Conservation (phyloP, 2,797 vertebrate genomes). For the Neosilurus mollespiculum region DNA sequence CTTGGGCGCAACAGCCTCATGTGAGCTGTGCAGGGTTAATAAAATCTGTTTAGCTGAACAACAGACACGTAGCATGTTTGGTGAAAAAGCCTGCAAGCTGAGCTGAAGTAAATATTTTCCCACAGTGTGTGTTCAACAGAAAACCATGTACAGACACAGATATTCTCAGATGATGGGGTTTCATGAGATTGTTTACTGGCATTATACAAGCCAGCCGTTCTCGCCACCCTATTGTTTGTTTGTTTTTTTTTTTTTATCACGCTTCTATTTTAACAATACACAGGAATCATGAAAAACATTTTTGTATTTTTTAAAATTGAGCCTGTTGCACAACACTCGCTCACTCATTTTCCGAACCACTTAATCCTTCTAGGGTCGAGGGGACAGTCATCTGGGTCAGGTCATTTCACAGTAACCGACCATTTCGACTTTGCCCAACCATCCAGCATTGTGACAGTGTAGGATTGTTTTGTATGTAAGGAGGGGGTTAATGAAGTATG, state of each 20-base stretch:
- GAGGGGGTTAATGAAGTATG: too few species aligned
- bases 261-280: too few species aligned
- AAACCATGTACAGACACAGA: background rate
- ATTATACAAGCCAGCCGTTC: background rate
- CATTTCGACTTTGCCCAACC: too few species aligned
- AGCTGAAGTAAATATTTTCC: constrained; percentile 7
- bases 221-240: too few species aligned
- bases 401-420: too few species aligned
- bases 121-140: background rate
- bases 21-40: background rate
- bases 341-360: too few species aligned
- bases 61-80: background rate
- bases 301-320: too few species aligned
- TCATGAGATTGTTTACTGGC: background rate
- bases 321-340: background rate
- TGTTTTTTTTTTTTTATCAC: too few species aligned
- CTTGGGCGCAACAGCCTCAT: background rate
- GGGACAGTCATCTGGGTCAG: too few species aligned
- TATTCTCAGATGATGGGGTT: background rate
- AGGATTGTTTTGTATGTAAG: too few species aligned
- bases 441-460: too few species aligned
- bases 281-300: background rate
- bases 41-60: constrained; percentile 10
- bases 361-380: too few species aligned
- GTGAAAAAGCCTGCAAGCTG: background rate